Conservation (phyloP, 2,888 invertebrate species). For the Sisyra terminalis region DNA sequence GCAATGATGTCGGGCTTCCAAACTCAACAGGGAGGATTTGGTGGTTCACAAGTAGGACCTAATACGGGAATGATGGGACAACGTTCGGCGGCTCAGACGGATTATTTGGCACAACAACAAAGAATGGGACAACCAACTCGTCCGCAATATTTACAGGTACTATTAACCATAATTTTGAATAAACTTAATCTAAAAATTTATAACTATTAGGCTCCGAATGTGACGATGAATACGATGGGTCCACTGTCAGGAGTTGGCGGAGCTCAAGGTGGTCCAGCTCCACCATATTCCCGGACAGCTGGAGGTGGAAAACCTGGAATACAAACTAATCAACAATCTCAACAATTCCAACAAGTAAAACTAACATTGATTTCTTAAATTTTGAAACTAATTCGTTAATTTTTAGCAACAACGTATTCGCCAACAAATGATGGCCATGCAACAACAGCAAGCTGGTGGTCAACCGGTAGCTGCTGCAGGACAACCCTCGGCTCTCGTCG, state of each 20-base stretch:
- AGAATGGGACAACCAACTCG: slow-evolving; percentile 32
- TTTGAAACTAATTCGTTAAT: not conserved
- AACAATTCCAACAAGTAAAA: slow-evolving; percentile 41
- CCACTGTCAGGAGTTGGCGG: slow-evolving; percentile 27
- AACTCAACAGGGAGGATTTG: slow-evolving; percentile 17
- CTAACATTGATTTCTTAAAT: not conserved
- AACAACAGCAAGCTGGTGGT: slow-evolving; percentile 36
- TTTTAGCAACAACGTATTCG: slow-evolving; percentile 38
- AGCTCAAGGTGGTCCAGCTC: slow-evolving; percentile 46
- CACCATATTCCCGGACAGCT: slow-evolving; percentile 51
- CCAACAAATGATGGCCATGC: slow-evolving; percentile 52
- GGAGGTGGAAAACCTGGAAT: slow-evolving; percentile 25
- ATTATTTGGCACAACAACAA: slow-evolving; percentile 18
- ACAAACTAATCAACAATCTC: slow-evolving; percentile 35
- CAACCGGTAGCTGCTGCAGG: slow-evolving; percentile 29
- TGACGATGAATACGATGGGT: slow-evolving; percentile 67
- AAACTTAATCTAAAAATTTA: not conserved
- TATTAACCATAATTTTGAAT: not conserved
- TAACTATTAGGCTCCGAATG: slow-evolving; percentile 51
- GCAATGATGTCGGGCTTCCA: slow-evolving; percentile 17
- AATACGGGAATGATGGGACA: slow-evolving; percentile 27
- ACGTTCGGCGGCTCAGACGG: slow-evolving; percentile 28
- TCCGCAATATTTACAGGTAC: slow-evolving; percentile 52
- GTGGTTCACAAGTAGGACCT: slow-evolving; percentile 29
- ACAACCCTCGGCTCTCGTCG: slow-evolving; percentile 44